phyloP scores from a whole-genome alignment of 2,888 invertebrate species.

The Drosophila pegasa region DNA sequence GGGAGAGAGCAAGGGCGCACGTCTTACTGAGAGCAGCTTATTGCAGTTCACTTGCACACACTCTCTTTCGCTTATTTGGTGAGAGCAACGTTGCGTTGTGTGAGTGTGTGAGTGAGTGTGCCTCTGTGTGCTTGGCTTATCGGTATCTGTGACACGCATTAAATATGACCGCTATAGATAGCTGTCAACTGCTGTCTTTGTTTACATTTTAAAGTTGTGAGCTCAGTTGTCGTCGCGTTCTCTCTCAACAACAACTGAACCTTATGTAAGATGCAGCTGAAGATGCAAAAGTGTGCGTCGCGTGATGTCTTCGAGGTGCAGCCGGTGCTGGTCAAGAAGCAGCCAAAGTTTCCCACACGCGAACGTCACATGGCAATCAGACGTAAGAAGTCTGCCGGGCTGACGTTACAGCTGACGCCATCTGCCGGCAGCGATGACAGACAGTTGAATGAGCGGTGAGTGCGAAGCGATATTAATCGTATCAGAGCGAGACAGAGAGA shows the following conservation, averaged over 20 bases:
- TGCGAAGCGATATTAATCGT: conserved; percentile 19
- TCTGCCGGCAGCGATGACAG: conserved; percentile 35
- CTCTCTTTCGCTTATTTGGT: conserved; percentile 6
- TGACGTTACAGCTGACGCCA: conserved; percentile 36
- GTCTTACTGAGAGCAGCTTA: conserved; percentile 12
- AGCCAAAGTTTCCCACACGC: conserved; percentile 89
- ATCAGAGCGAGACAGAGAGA: neutral
- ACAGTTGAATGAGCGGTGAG: conserved; percentile 34
- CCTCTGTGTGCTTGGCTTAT: conserved; percentile 41
- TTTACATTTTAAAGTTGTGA: conserved; percentile 56
- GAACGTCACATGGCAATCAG: conserved; percentile 89
- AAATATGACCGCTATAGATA: conserved; percentile 51
- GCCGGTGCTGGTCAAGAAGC: conserved; percentile 85
- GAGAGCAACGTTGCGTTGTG: conserved; percentile 1
- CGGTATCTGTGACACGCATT: conserved; percentile 52
- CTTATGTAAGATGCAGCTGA: conserved; percentile 52
- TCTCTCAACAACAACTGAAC: conserved; percentile 3
- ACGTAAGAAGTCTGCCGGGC: conserved; percentile 85
- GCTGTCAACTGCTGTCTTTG: conserved; percentile 45
- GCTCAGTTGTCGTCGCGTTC: conserved; percentile 28
- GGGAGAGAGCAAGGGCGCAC: conserved; percentile 4
- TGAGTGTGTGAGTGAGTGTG: conserved; percentile 13
- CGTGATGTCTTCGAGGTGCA: conserved; percentile 80
- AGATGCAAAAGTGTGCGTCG: conserved; percentile 39
- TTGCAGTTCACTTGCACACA: neutral